Evolutionary conservation across 2,113 vertebrate genomes (phyloP).

Genomic region (Psephotus haematonotus): DNA sequence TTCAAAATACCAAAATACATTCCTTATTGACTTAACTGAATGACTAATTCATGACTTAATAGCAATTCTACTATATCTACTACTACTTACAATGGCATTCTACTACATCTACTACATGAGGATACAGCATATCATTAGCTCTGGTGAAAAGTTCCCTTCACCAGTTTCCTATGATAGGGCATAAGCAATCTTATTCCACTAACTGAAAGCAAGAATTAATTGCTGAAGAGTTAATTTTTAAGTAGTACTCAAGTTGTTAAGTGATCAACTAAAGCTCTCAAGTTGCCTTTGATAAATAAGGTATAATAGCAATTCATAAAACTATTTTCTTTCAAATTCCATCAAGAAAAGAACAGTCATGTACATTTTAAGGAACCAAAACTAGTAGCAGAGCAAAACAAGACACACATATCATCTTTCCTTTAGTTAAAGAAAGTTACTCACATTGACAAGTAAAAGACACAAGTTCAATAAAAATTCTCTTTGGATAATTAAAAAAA

Average conservation of each 20-base stretch:
- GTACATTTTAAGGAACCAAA: background rate
- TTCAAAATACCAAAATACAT: background rate
- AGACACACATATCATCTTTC: background rate
- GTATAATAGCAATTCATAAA: background rate
- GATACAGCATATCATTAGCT: background rate
- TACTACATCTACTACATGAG: background rate
- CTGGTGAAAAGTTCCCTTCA: background rate
- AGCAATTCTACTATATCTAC: background rate
- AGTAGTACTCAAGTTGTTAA: background rate
- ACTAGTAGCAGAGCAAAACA: background rate
- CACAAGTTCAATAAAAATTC: background rate
- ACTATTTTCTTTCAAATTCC: background rate
- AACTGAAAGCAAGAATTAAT: background rate
- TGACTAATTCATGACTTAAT: background rate
- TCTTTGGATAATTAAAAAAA: background rate
- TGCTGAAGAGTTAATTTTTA: background rate
- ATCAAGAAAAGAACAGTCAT: background rate
- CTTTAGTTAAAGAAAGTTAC: background rate
- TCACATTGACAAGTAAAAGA: background rate
- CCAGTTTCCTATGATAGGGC: background rate
- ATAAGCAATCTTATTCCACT: background rate
- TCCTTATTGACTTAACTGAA: background rate
- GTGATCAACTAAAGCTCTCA: background rate
- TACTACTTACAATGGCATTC: background rate
- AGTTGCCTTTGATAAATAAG: background rate